These are phyloP conservation scores for Hippocampus kuda DNA, from an alignment of 2,797 vertebrate species.

Conservation along the genomic window DNA sequence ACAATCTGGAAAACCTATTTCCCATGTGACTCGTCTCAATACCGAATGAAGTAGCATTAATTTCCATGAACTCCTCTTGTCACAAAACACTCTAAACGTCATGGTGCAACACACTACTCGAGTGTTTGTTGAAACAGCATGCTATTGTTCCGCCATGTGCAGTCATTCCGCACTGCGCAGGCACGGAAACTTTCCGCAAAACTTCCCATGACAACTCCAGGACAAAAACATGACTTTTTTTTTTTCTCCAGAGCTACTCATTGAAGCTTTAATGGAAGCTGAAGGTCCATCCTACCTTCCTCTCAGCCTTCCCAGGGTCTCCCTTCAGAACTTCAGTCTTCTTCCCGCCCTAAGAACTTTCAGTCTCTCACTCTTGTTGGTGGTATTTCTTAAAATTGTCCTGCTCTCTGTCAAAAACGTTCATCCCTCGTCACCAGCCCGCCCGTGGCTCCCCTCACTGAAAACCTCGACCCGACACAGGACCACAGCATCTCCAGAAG, in stretches of 20 bases:
- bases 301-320: constrained; percentile 13
- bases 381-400: constrained; percentile 8
- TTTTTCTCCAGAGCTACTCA: background rate
- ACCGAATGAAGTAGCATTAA: background rate
- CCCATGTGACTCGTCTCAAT: background rate
- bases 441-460: constrained; percentile 58
- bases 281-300: constrained; percentile 42
- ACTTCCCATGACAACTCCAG: background rate
- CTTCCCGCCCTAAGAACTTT: background rate
- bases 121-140: constrained; percentile 51
- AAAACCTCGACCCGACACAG: constrained; percentile 37
- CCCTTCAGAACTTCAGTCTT: constrained; percentile 16
- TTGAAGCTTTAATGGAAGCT: background rate
- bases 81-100: background rate
- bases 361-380: constrained; percentile 18
- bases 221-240: background rate
- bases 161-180: background rate
- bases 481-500: constrained; percentile 47
- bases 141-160: constrained; percentile 46
- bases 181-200: background rate
- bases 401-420: constrained; percentile 26
- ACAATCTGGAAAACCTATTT: background rate
- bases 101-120: constrained; percentile 4
- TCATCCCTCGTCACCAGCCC: constrained; percentile 48
- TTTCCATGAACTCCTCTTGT: background rate